Base-by-base conservation (phyloP, 2,113 vertebrate genomes). In the Perognathus longimembris region DNA sequence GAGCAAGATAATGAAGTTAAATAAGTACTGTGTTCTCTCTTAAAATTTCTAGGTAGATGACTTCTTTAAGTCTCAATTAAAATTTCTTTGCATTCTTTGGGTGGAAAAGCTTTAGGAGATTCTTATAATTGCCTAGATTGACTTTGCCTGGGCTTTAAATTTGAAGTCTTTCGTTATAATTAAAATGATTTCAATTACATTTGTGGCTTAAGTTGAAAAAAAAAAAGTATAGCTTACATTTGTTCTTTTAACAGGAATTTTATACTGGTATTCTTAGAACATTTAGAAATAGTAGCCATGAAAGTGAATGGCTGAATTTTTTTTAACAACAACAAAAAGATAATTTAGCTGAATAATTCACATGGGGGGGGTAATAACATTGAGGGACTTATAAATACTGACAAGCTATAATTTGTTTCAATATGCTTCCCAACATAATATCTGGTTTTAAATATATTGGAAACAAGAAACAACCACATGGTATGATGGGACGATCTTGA, bases 1-100 rank as follows among this genome's bases (percentile, higher is more conserved):
- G n/a, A 76, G n/a, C 77, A 81, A 96, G 95, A 96, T 97, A 97
- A 96, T 92, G 38, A 93, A 95, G 76, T 96, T 97, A 84, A 96
- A 84, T 86, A 89, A 95, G 78, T 77, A 69, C 36, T 50, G 74
- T 10, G 30, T 93, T 84, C 87, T 97, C 89, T 74, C 93, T 95
- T 89, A 77, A 94, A 93, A 96, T 0, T 24, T 78, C 93, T 81
- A 89, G 83, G 74, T 78, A 88, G 70, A 83, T 93, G 67, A 94
- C 84, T 95, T 92, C 88, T 96, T 96, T 94, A 91, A 96, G 95
- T 96, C 66, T 76, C 79, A 28, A 95, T 93, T 94, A 89, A 96
- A 97, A 96, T 94, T 17, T 93, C 93, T 96, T 95, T 78, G 59
- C 85, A 74, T 89, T 92, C 83, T 94, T 95, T 96, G 90, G 78